Percentiles rank a stretch among this genome's conserved stretches.
These are phyloP conservation scores for Protosalanx chinensis DNA, from an alignment of 2,797 vertebrate genomes.

Conservation along the genomic window DNA sequence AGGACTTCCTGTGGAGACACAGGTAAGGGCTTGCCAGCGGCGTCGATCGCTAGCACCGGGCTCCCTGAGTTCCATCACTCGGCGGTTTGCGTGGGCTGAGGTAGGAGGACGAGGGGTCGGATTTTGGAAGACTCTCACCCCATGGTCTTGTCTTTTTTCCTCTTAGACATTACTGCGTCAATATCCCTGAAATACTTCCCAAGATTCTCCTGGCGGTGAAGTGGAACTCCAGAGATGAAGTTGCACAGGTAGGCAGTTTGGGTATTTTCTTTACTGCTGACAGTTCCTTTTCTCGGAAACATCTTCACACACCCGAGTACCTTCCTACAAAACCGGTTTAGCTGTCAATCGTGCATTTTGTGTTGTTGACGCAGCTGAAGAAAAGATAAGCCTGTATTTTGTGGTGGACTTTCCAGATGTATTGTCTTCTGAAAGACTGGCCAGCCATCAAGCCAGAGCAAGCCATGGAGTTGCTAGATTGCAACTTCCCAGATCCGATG, in stretches of 20 bases:
- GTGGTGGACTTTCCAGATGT: slow-evolving; percentile 77
- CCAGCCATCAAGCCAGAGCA: slow-evolving; percentile 95
- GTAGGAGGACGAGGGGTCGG: too few relatives aligned
- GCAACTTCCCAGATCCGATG: slow-evolving; percentile 97
- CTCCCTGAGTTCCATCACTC: too few relatives aligned
- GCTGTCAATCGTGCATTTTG: background rate
- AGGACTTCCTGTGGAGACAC: slow-evolving; percentile 97
- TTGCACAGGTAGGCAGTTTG: slow-evolving; percentile 82
- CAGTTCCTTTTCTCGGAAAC: slow-evolving; percentile 29
- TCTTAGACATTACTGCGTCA: slow-evolving; percentile 87
- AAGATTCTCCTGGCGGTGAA: slow-evolving; percentile 97
- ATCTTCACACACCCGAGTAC: slow-evolving; percentile 6
- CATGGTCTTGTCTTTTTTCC: background rate
- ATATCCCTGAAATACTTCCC: slow-evolving; percentile 94
- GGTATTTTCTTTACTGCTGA: slow-evolving; percentile 23
- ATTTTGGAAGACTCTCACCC: background rate
- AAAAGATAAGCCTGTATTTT: background rate
- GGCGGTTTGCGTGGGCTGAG: too few relatives aligned
- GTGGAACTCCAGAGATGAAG: slow-evolving; percentile 99
- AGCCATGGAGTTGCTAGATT: slow-evolving; percentile 98
- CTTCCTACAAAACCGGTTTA: background rate
- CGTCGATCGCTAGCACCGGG: too few relatives aligned
- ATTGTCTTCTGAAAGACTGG: slow-evolving; percentile 98
- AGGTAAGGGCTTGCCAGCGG: slow-evolving; percentile 69
- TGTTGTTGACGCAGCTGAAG: background rate